phyloP scores from a whole-genome alignment of 2,113 vertebrate species.

The Copsychus sechellarum region DNA sequence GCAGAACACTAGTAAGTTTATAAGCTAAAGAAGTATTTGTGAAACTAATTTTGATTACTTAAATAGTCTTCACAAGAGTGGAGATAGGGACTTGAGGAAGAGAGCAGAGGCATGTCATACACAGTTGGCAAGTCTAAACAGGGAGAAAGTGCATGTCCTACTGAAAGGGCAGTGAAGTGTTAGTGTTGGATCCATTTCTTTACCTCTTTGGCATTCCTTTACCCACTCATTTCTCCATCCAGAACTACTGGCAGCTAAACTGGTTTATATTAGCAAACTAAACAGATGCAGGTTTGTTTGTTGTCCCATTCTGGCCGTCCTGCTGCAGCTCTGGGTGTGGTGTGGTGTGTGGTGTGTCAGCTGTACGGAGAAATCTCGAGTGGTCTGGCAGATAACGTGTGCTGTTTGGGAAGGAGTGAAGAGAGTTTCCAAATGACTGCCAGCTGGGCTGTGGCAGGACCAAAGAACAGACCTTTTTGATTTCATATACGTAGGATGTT shows the following conservation, averaged over 20 bases:
- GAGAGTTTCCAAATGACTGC: not conserved
- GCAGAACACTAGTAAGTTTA: not conserved
- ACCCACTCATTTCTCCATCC: not conserved
- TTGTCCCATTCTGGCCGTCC: not conserved
- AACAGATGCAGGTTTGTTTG: not conserved
- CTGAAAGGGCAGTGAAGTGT: not conserved
- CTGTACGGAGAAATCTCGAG: not conserved
- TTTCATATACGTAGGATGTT: not conserved
- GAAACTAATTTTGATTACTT: not conserved
- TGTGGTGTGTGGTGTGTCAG: not conserved
- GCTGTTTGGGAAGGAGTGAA: not conserved
- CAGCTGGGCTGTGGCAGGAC: not conserved
- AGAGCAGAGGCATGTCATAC: not conserved
- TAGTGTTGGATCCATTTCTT: not conserved
- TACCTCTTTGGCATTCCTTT: not conserved
- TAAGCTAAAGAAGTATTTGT: not conserved
- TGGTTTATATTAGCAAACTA: not conserved
- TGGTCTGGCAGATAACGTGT: not conserved
- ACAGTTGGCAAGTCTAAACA: not conserved
- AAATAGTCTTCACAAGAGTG: not conserved
- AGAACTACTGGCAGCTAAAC: not conserved
- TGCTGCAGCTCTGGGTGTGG: not conserved
- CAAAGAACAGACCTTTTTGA: not conserved
- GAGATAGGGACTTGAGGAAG: fast-evolving
- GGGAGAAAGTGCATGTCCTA: not conserved